Evolutionary conservation across 2,797 vertebrate species (phyloP).

Genomic region (Alectoris magna): DNA sequence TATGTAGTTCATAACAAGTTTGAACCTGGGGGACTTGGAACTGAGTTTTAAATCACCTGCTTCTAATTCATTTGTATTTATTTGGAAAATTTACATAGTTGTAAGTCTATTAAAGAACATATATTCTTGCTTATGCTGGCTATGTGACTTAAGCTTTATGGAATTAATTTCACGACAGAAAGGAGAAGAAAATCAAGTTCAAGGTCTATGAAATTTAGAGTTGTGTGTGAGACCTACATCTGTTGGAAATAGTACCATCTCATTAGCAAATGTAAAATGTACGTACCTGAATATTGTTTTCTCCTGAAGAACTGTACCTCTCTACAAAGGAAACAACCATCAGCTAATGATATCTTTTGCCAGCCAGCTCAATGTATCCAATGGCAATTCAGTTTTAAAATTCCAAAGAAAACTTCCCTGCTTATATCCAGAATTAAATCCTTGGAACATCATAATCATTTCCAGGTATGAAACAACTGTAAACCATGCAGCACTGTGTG

Average conservation of each 20-base stretch:
- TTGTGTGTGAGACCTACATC: fast-evolving
- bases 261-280: background rate
- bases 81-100: background rate
- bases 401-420: background rate
- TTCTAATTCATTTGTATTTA: background rate
- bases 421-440: background rate
- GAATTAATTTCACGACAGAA: slow-evolving; percentile 7
- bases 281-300: background rate
- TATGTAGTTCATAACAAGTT: background rate
- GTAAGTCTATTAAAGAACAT: background rate
- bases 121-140: background rate
- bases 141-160: background rate
- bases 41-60: background rate
- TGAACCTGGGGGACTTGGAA: background rate
- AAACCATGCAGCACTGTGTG: background rate
- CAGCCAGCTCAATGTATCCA: background rate
- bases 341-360: background rate
- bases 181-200: slow-evolving; percentile 11
- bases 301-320: background rate
- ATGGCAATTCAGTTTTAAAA: background rate
- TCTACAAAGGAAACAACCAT: background rate
- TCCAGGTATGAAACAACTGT: background rate
- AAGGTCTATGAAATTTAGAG: background rate
- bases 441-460: background rate
- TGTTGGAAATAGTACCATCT: background rate